A percentile compares a stretch with the other conserved stretches of the same genome.
phyloP scores from a whole-genome alignment of 2,888 invertebrate species.

The Anaspis maculata region DNA sequence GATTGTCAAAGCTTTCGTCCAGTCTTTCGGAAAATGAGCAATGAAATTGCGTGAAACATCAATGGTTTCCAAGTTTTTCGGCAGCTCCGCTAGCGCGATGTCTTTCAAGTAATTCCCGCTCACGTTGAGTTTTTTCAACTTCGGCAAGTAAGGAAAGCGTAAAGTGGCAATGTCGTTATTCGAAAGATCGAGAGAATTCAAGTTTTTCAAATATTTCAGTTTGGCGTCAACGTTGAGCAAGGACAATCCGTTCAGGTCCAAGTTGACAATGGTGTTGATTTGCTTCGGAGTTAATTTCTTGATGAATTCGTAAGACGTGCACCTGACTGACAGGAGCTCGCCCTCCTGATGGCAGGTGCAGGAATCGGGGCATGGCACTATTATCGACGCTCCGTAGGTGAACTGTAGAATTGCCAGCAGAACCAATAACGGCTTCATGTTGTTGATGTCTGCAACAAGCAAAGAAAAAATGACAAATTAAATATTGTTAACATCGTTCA shows the following conservation, averaged over 20 bases:
- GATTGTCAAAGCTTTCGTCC: slow-evolving; percentile 52
- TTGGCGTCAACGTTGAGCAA: slow-evolving; percentile 31
- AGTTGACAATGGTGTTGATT: slow-evolving; percentile 24
- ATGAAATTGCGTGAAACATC: slow-evolving; percentile 58
- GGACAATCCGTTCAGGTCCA: slow-evolving; percentile 28
- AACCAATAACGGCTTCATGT: slow-evolving; percentile 23
- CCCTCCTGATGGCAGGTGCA: slow-evolving; percentile 56
- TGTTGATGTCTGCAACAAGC: slow-evolving; percentile 20
- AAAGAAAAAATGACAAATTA: no score
- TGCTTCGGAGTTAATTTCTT: slow-evolving; percentile 48
- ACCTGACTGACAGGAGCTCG: slow-evolving; percentile 57
- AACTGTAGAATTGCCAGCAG: slow-evolving; percentile 15
- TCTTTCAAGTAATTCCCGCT: slow-evolving; percentile 31
- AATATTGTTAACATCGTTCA: no score
- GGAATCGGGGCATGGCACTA: slow-evolving; percentile 43
- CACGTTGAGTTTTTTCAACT: slow-evolving; percentile 32
- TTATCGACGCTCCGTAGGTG: slow-evolving; percentile 25
- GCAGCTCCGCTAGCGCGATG: slow-evolving; percentile 28
- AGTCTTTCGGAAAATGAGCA: slow-evolving; percentile 48
- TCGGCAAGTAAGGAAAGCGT: slow-evolving; percentile 25
- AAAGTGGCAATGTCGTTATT: slow-evolving; percentile 25
- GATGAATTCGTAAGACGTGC: slow-evolving; percentile 64
- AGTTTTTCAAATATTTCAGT: slow-evolving; percentile 33
- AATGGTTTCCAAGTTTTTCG: slow-evolving; percentile 36
- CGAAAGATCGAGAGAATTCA: slow-evolving; percentile 32